Evolutionary conservation across 2,113 vertebrate genomes (phyloP).

Genomic region (Melanerpes aurifrons): DNA sequence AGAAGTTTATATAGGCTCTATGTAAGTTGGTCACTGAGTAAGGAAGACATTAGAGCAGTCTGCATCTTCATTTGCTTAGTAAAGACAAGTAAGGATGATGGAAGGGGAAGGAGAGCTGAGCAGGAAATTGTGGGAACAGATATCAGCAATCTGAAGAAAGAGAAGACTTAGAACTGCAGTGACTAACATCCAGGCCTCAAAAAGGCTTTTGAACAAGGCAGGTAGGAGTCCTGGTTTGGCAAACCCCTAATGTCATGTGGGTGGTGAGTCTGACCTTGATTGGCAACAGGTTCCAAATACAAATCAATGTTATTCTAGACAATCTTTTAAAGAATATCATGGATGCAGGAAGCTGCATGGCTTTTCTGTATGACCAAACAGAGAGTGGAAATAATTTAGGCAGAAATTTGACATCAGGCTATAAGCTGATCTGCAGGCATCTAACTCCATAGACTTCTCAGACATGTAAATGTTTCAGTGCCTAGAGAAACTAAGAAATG

Average conservation of each 20-base stretch:
- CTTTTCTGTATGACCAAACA: not conserved
- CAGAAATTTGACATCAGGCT: not conserved
- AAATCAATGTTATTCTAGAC: not conserved
- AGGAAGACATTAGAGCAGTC: not conserved
- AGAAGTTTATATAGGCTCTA: not conserved
- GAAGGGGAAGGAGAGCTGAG: not conserved
- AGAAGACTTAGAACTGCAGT: not conserved
- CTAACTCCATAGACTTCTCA: not conserved
- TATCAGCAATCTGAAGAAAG: not conserved
- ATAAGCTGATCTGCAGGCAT: not conserved
- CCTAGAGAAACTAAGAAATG: not conserved
- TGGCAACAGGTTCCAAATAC: not conserved
- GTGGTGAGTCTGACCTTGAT: not conserved
- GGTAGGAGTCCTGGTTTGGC: not conserved
- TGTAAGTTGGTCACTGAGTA: not conserved
- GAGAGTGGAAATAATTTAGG: not conserved
- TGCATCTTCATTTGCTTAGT: not conserved
- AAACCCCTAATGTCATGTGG: not conserved
- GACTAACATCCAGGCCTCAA: not conserved
- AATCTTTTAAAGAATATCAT: not conserved
- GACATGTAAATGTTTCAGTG: not conserved
- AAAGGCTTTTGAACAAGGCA: not conserved
- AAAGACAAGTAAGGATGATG: not conserved
- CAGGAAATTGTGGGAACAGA: not conserved
- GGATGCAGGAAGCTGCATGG: not conserved